phyloP scores from a whole-genome alignment of 2,888 invertebrate genomes.

The Euproctis similis region DNA sequence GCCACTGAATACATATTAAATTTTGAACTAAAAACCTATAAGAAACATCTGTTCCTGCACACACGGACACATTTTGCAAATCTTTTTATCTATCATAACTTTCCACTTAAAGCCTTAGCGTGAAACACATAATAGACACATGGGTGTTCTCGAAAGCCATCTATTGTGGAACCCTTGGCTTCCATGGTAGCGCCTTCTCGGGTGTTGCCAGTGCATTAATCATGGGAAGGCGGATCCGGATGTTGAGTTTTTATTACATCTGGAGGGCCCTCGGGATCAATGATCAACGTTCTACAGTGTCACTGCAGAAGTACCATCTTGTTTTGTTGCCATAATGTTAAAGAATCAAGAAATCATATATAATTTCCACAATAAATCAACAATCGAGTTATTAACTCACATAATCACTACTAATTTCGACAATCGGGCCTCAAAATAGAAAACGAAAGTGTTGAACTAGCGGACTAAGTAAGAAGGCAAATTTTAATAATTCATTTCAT shows the following conservation, averaged over 20 bases:
- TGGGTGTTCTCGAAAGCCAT: conserved; percentile 21
- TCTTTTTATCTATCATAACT: conserved; percentile 8
- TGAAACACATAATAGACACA: conserved; percentile 20
- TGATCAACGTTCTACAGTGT: conserved; percentile 6
- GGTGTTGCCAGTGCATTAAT: conserved; percentile 30
- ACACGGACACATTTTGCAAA: background rate
- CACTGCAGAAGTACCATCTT: background rate
- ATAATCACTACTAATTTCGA: too few relatives aligned
- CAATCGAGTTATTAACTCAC: too few relatives aligned
- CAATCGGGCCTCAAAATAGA: too few relatives aligned
- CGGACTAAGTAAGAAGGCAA: too few relatives aligned
- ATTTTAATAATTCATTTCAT: too few relatives aligned
- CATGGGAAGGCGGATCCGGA: conserved; percentile 25
- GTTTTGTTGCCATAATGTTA: too few relatives aligned
- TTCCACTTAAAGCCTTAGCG: conserved; percentile 9
- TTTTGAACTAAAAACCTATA: background rate
- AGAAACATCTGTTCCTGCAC: background rate
- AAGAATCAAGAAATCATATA: too few relatives aligned
- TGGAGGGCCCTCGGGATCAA: conserved; percentile 26
- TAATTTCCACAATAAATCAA: too few relatives aligned
- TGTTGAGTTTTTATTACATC: conserved; percentile 28
- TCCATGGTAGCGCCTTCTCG: conserved; percentile 18
- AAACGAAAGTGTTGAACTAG: too few relatives aligned
- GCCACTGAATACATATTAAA: background rate
- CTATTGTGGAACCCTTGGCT: conserved; percentile 24